Conservation (phyloP, 2,888 invertebrate species). For the Anorthoa munda region DNA sequence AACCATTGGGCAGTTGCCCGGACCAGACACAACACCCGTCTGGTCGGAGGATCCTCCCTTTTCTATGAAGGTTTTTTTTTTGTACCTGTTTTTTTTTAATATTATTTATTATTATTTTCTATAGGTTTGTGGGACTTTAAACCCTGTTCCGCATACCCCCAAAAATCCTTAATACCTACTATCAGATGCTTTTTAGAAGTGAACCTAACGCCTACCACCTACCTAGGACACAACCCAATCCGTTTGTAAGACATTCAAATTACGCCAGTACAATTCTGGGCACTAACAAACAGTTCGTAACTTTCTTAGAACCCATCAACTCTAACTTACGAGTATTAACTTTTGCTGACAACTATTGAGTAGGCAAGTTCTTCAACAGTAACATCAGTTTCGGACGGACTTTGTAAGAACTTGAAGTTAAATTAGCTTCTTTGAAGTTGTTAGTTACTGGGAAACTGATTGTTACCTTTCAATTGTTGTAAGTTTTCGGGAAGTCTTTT, state of each 20-base stretch:
- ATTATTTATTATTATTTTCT: too few relatives aligned
- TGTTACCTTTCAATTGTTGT: not conserved
- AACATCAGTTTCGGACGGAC: slow-evolving; percentile 19
- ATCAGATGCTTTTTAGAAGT: too few relatives aligned
- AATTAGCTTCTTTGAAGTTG: slow-evolving; percentile 1
- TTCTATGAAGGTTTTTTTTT: too few relatives aligned
- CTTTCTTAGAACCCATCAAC: slow-evolving; percentile 7
- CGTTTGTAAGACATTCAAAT: slow-evolving; percentile 1
- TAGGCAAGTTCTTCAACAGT: slow-evolving; percentile 12
- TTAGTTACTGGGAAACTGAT: not conserved
- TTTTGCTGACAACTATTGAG: slow-evolving; percentile 17
- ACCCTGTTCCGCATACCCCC: too few relatives aligned
- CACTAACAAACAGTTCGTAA: slow-evolving; percentile 17
- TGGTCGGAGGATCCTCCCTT: too few relatives aligned
- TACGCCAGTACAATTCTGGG: slow-evolving; percentile 1
- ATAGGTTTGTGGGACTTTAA: too few relatives aligned
- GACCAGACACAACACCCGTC: too few relatives aligned
- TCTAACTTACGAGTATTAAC: slow-evolving; percentile 23
- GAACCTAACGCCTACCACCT: too few relatives aligned
- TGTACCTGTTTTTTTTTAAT: too few relatives aligned
- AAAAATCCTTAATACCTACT: too few relatives aligned
- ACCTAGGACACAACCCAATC: not conserved
- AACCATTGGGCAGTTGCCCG: too few relatives aligned
- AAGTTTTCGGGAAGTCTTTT: not conserved
- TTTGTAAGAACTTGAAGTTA: slow-evolving; percentile 18